Conservation (phyloP, 2,888 invertebrate genomes). For the Embidobia sp. region DNA sequence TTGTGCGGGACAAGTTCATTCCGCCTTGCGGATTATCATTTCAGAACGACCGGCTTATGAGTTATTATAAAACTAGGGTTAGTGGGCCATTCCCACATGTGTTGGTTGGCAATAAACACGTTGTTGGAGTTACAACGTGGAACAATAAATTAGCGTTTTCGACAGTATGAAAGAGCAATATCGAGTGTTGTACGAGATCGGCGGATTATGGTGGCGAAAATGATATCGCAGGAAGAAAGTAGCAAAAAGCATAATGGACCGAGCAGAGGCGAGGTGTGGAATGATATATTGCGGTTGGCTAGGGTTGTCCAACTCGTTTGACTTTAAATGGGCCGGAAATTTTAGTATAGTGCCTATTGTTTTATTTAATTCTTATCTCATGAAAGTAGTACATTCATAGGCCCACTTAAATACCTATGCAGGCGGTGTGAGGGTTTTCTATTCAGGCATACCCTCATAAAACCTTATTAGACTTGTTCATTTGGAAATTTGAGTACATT, state of each 20-base stretch:
- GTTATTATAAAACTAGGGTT: slow-evolving; percentile 29
- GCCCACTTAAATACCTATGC: too few species aligned
- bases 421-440: too few species aligned
- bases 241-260: neutral
- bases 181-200: slow-evolving; percentile 14
- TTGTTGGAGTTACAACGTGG: neutral
- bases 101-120: neutral
- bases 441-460: too few species aligned
- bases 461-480: too few species aligned
- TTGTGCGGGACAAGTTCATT: slow-evolving; percentile 16
- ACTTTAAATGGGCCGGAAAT: slow-evolving; percentile 5
- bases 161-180: too few species aligned
- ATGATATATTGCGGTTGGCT: slow-evolving; percentile 11
- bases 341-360: neutral
- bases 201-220: slow-evolving; percentile 5
- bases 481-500: too few species aligned
- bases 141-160: too few species aligned
- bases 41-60: slow-evolving; percentile 28
- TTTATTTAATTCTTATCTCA: too few species aligned
- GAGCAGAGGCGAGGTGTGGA: neutral
- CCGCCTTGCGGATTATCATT: slow-evolving; percentile 37
- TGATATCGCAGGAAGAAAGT: neutral
- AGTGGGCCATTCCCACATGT: slow-evolving; percentile 5
- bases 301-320: slow-evolving; percentile 13
- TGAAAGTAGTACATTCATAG: too few species aligned